phyloP scores from a whole-genome alignment of 1,140 invertebrate species.

The Lasioglossum baleicum region DNA sequence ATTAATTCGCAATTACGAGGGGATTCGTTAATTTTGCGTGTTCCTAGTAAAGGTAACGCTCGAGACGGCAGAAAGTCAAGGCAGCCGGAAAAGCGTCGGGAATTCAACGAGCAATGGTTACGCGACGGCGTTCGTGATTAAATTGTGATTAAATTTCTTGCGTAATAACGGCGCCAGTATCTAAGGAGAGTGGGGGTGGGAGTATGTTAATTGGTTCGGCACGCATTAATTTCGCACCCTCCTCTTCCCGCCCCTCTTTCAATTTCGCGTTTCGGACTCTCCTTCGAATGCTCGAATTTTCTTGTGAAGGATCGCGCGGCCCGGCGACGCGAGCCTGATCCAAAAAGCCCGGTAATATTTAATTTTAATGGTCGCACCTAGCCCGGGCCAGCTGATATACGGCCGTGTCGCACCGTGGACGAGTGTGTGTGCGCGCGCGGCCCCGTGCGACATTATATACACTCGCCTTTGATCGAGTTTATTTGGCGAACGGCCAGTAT shows the following conservation, averaged over 20 bases:
- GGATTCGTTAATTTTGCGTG: conserved; percentile 42
- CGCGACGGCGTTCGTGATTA: conserved; percentile 6
- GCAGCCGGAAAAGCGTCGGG: neutral
- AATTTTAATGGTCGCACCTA: conserved; percentile 53
- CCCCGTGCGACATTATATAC: conserved; percentile 22
- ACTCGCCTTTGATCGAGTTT: conserved; percentile 47
- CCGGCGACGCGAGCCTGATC: conserved; percentile 28
- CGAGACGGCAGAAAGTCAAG: neutral
- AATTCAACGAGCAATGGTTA: conserved; percentile 9
- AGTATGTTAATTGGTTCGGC: neutral
- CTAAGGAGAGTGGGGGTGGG: no score
- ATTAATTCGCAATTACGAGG: conserved; percentile 51
- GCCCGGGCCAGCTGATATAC: conserved; percentile 46
- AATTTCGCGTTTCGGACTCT: no score
- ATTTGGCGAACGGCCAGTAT: conserved; percentile 60
- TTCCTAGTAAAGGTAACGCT: neutral
- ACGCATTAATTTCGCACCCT: no score
- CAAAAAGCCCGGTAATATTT: conserved; percentile 48
- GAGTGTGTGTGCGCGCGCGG: neutral
- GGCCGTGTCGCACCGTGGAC: conserved; percentile 24
- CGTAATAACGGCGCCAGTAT: neutral
- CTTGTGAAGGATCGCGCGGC: conserved; percentile 11
- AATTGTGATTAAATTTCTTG: conserved; percentile 29
- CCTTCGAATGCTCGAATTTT: neutral
- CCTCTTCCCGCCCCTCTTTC: no score